Evolutionary conservation across 53 echinoderm and acorn worm genomes (phyloP), one percentile per base, ranked within the genome.

Genomic region (Mesocentrotus franciscanus): DNA sequence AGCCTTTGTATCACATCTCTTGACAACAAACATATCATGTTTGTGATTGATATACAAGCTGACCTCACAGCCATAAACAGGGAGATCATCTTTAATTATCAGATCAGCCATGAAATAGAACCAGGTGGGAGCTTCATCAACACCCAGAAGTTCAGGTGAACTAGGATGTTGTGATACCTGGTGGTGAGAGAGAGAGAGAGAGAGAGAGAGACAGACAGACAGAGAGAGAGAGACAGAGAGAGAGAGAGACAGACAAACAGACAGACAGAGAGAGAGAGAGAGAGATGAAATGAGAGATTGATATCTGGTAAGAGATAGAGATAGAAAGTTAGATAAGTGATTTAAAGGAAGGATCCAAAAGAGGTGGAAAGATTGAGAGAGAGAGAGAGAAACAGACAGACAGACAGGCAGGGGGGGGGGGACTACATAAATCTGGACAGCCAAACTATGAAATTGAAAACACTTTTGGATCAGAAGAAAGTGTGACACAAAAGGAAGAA

Each of bases 41-140:
- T 17, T 81, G 81, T 81, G 81, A 81, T 81, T 81, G 81, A 81
- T 81, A 20, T 81, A 81, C 81, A 81, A 42, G 81, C 81, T 81
- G 81, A 42, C 78, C 36, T 8, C 8, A 5, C 72, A 39, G 8
- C 4, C 29, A 42, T 81, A 36, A 36, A 81, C 81, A 81, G 6
- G 74, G 11, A 32, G 42, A 81, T 81, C 81, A 81, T 42, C 81
- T 81, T 81, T 42, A 81, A 36, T 81, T 81, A 81, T 81, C 39
- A 35, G 81, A 81, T 81, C 42, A 39, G 11, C 8, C 20, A 39
- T 42, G 81, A 42, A 81, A 81, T 39, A 81, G 17, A 81, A 81
- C 9, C 81, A 4, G 42, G 36, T 18, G 74, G 36, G 6, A 81
- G 81, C 20, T 81, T 42, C 9, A 81, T 81, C 22, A 39, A 81